Percentiles rank a stretch among this genome's conserved stretches.
phyloP scores from a whole-genome alignment of 2,113 vertebrate species.

The Mustela nigripes region DNA sequence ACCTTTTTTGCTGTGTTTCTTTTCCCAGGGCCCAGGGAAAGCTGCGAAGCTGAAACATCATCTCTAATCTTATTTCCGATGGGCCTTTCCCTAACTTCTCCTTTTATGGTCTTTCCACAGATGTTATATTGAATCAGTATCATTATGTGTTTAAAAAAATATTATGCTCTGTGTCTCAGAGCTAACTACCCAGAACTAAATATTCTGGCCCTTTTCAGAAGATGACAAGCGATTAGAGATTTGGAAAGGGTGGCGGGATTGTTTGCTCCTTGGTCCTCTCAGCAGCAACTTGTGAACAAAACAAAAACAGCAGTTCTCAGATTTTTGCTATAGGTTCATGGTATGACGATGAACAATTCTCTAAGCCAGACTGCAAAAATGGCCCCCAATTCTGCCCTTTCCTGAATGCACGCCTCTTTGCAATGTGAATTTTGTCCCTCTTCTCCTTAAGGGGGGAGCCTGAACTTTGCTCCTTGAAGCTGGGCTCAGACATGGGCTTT shows the following conservation, averaged over 20 bases:
- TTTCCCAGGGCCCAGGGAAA: constrained; percentile 66
- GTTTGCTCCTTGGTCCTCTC: not conserved
- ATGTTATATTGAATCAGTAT: not conserved
- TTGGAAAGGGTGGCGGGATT: not conserved
- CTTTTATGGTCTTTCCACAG: constrained; percentile 53
- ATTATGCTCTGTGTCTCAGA: constrained; percentile 55
- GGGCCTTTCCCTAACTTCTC: not conserved
- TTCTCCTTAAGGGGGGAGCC: not conserved
- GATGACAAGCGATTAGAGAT: not conserved
- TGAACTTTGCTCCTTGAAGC: not conserved
- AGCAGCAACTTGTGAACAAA: not conserved
- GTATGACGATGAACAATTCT: not conserved
- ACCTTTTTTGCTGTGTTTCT: constrained; percentile 68
- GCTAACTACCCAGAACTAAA: constrained; percentile 59
- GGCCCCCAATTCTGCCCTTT: not conserved
- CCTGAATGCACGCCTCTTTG: not conserved
- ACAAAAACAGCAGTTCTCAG: not conserved
- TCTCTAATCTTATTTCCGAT: constrained; percentile 55
- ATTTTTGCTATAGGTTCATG: not conserved
- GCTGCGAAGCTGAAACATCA: not conserved
- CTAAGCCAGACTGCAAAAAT: not conserved
- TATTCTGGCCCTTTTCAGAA: not conserved
- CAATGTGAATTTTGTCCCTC: not conserved
- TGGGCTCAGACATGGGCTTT: not conserved
- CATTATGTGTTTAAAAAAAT: constrained; percentile 68